phyloP scores from a whole-genome alignment of 1,140 invertebrate genomes.

The Chymomyza costata region DNA sequence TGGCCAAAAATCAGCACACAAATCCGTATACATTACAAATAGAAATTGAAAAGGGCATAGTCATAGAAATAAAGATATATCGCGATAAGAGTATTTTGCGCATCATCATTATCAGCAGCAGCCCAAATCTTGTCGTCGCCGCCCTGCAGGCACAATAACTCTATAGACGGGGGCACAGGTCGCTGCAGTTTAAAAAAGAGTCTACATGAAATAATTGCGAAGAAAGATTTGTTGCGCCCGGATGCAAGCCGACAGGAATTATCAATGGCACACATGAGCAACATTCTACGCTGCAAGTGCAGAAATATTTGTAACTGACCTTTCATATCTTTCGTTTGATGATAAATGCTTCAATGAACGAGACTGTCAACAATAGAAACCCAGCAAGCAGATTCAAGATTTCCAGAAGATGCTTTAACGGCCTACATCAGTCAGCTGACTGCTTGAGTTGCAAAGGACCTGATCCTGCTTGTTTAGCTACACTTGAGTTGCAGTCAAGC shows the following conservation, averaged over 20 bases:
- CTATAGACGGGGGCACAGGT: conserved; percentile 1
- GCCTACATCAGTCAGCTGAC: conserved; percentile 51
- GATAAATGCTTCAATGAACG: conserved; percentile 58
- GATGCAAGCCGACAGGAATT: conserved; percentile 31
- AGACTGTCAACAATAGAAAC: conserved; percentile 56
- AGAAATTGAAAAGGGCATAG: conserved; percentile 22
- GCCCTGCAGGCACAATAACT: conserved; percentile 3
- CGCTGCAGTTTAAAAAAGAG: conserved; percentile 3
- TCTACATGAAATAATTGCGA: conserved; percentile 55
- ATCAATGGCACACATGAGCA: conserved; percentile 52
- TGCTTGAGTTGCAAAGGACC: conserved; percentile 22
- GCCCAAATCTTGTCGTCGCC: neutral
- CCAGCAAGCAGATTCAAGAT: conserved; percentile 34
- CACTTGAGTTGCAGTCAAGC: conserved; percentile 55
- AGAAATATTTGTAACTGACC: conserved; percentile 30
- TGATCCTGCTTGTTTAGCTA: no score
- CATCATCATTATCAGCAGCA: conserved; percentile 47
- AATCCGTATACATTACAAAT: conserved; percentile 49
- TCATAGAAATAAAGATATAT: conserved; percentile 26
- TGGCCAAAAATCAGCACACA: conserved; percentile 66
- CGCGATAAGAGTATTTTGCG: conserved; percentile 56
- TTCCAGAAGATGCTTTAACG: conserved; percentile 13
- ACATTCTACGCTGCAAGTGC: conserved; percentile 1
- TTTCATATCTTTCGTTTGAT: conserved; percentile 39
- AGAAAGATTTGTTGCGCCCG: conserved; percentile 61